Conservation (phyloP, 2,888 invertebrate species). For the Drosophila paramelanica region DNA sequence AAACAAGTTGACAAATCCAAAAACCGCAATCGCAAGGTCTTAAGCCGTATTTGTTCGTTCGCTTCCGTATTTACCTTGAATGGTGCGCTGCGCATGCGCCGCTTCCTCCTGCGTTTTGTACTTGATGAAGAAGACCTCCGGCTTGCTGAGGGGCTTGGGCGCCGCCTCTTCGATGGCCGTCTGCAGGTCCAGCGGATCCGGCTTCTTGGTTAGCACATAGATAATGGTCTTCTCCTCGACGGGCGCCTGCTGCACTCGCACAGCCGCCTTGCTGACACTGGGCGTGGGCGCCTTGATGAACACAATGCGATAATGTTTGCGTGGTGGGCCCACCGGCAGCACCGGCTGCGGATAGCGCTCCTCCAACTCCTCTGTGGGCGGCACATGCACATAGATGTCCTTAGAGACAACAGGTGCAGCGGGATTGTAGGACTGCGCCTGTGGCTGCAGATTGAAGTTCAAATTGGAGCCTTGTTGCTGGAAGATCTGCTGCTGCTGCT, state of each 20-base stretch:
- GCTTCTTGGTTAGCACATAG: conserved; percentile 84
- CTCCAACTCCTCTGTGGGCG: conserved; percentile 82
- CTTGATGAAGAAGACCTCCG: conserved; percentile 85
- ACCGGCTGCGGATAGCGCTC: conserved; percentile 64
- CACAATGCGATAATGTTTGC: conserved; percentile 84
- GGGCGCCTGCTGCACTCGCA: conserved; percentile 78
- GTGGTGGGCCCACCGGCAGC: conserved; percentile 74
- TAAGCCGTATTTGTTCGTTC: conserved; percentile 19
- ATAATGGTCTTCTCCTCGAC: conserved; percentile 85
- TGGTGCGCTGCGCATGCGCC: conserved; percentile 83
- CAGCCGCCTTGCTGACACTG: conserved; percentile 59
- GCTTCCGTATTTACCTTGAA: conserved; percentile 80
- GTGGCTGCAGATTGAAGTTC: conserved; percentile 30
- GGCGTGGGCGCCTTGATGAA: conserved; percentile 84
- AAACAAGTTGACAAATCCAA: conserved; percentile 5
- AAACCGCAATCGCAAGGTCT: conserved; percentile 35
- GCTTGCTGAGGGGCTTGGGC: conserved; percentile 82
- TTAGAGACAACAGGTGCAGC: conserved; percentile 79
- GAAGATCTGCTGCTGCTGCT: conserved; percentile 14
- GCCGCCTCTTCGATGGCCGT: conserved; percentile 78
- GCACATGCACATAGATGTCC: conserved; percentile 84
- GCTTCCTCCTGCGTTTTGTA: conserved; percentile 85
- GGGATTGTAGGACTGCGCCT: conserved; percentile 32
- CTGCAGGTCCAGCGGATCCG: conserved; percentile 82
- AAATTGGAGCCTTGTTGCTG: conserved; percentile 24